Evolutionary conservation across 2,797 vertebrate genomes (phyloP), one percentile per base, ranked within the genome.

Genomic region (Gymnodraco acuticeps): DNA sequence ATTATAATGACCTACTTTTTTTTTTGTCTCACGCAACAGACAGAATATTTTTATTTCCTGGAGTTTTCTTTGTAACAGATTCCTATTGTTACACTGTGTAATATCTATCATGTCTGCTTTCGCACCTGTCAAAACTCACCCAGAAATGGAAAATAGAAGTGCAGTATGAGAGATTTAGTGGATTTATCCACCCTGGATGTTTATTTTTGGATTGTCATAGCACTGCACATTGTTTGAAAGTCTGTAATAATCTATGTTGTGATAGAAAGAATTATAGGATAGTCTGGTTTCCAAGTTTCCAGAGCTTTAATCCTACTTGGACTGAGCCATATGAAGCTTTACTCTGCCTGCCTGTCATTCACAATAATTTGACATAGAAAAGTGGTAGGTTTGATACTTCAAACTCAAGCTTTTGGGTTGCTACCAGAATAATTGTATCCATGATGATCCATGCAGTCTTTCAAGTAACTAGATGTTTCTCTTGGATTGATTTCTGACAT

Each of bases 191-290:
- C 16, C 60, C 20, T 15, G 20, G 19, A 80, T 71, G 66, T 81
- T 84, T 80, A 45, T 70, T 14, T 14, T 70, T 77, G 73, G 75
- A 59, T 23, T 64, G n/a, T 68, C 53, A 61, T 6, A 46, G 72
- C 19, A 15, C 17, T 48, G 63, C 19, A 46, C 8, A 27, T 75
- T 62, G 7, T 55, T 75, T 52, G 33, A 65, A 54, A 43, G 64
- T 68, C 14, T 62, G 54, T 61, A 80, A 73, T 12, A 77, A 27
- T 50, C 77, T 20, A 64, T 87, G 38, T 15, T 70, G 19, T 50
- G 38, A 41, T 4, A 42, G 46, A 75, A 9, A 19, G 23, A 56
- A 52, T 67, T 2, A 74, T 31, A 27, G 59, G 7, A 27, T 50
- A 16, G 8, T 59, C 31, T 17, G 64, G 63, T 56, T 41, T 65